phyloP scores from a whole-genome alignment of 2,113 vertebrate genomes.

The Miniopterus natalensis region DNA sequence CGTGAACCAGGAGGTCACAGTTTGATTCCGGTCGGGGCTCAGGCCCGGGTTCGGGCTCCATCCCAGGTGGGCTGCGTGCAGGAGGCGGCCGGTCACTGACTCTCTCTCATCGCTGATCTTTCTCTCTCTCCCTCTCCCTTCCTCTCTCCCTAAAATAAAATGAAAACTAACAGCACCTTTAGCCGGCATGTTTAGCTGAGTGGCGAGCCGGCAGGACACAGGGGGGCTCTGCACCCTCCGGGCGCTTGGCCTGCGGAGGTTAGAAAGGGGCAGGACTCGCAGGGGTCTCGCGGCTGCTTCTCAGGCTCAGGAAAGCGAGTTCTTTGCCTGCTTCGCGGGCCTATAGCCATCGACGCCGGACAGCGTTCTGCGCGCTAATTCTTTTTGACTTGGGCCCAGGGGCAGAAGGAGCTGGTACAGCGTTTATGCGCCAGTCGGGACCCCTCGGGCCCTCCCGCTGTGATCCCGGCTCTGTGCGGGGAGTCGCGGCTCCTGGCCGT shows the following conservation, averaged over 20 bases:
- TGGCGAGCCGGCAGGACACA: background rate
- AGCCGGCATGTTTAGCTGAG: background rate
- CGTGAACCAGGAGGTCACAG: too few relatives aligned
- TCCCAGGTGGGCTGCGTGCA: too few relatives aligned
- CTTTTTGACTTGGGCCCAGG: background rate
- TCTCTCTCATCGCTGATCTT: too few relatives aligned
- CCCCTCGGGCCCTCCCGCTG: background rate
- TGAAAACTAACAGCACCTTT: background rate
- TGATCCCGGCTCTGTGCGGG: background rate
- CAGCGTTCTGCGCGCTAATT: background rate
- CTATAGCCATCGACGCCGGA: background rate
- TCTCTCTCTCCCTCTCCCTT: too few relatives aligned
- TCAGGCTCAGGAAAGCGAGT: background rate
- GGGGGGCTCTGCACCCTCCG: background rate
- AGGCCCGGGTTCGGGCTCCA: too few relatives aligned
- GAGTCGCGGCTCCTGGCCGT: too few relatives aligned
- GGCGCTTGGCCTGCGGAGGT: background rate
- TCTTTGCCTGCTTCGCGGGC: background rate
- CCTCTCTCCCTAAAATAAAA: too few relatives aligned
- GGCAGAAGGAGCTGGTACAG: background rate
- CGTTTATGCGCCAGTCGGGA: constrained; percentile 31
- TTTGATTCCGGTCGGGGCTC: too few relatives aligned
- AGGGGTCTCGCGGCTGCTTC: background rate
- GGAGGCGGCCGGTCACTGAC: too few relatives aligned
- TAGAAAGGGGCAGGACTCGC: background rate